Conservation (phyloP, 2,797 vertebrate species). For the Acrossocheilus wenchowensis region DNA sequence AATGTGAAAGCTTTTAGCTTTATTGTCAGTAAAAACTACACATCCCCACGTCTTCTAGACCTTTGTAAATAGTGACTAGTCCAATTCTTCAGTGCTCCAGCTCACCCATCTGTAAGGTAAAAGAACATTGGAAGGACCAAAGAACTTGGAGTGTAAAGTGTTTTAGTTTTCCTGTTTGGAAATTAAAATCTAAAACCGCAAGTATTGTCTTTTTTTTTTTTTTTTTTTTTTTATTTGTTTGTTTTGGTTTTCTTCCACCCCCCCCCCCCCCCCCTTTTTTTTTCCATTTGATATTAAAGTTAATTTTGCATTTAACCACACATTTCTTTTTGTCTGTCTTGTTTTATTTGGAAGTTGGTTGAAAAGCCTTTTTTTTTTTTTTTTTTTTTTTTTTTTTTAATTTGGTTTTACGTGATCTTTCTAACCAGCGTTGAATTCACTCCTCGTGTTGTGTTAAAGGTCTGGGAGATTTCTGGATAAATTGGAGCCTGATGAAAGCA, state of each 20-base stretch:
- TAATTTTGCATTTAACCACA: slow-evolving; percentile 24
- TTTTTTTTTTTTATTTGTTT: neutral
- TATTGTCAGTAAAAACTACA: neutral
- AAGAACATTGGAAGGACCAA: slow-evolving; percentile 52
- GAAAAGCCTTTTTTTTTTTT: no score
- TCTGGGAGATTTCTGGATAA: neutral
- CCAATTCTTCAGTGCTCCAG: neutral
- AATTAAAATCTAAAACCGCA: neutral
- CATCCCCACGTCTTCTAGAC: neutral
- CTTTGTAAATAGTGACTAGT: slow-evolving; percentile 32
- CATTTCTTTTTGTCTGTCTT: neutral
- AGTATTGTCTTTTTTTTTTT: neutral
- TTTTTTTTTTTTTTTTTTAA: neutral
- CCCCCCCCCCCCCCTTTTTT: no score
- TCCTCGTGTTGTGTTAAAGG: neutral
- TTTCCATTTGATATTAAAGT: slow-evolving; percentile 35
- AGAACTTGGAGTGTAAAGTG: slow-evolving; percentile 34
- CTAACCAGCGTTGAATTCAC: neutral
- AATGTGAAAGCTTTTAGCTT: slow-evolving; percentile 16
- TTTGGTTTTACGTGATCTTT: neutral
- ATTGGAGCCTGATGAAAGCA: neutral
- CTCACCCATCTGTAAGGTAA: slow-evolving; percentile 17
- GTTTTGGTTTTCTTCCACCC: no score
- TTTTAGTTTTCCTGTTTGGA: slow-evolving; percentile 26
- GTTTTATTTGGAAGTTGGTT: slow-evolving; percentile 2